These are phyloP conservation scores for Pemphredon lugubris DNA, from an alignment of 2,888 invertebrate genomes.

Conservation along the genomic window DNA sequence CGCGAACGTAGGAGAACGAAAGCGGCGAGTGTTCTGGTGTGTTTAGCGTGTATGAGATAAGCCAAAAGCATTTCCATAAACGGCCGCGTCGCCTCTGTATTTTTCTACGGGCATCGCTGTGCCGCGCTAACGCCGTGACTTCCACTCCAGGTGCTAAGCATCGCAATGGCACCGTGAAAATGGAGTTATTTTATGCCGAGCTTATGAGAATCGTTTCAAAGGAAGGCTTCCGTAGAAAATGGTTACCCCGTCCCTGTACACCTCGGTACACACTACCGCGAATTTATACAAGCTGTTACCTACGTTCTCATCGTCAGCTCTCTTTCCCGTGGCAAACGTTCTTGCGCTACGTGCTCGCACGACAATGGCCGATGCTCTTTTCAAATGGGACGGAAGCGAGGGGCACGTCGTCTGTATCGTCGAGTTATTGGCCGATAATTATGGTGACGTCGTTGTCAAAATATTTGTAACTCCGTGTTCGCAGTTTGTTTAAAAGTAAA, in stretches of 20 bases:
- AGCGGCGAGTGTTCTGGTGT: conserved; percentile 54
- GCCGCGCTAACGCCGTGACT: conserved; percentile 61
- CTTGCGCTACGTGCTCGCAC: conserved; percentile 7
- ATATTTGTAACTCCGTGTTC: neutral
- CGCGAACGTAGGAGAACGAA: too few species aligned
- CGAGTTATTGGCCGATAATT: conserved; percentile 20
- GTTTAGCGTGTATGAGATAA: conserved; percentile 60
- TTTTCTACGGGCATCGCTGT: conserved; percentile 45
- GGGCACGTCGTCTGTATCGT: neutral
- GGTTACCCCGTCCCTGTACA: conserved; percentile 49
- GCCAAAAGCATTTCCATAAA: conserved; percentile 65
- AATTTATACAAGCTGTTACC: conserved; percentile 57
- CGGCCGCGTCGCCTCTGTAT: conserved; percentile 50
- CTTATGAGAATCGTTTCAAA: conserved; percentile 62
- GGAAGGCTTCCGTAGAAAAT: conserved; percentile 53
- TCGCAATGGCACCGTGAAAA: conserved; percentile 63
- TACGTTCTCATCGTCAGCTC: conserved; percentile 55
- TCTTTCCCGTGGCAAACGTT: conserved; percentile 17
- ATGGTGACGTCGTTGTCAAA: conserved; percentile 5
- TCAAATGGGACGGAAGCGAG: conserved; percentile 16
- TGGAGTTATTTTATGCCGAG: conserved; percentile 66
- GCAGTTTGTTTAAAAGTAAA: too few species aligned
- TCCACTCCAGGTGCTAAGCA: conserved; percentile 64
- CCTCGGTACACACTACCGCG: conserved; percentile 37
- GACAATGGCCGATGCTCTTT: conserved; percentile 30